Evolutionary conservation across 2,888 invertebrate genomes (phyloP), one percentile per base, ranked within the genome.

Genomic region (Conomelus anceps): DNA sequence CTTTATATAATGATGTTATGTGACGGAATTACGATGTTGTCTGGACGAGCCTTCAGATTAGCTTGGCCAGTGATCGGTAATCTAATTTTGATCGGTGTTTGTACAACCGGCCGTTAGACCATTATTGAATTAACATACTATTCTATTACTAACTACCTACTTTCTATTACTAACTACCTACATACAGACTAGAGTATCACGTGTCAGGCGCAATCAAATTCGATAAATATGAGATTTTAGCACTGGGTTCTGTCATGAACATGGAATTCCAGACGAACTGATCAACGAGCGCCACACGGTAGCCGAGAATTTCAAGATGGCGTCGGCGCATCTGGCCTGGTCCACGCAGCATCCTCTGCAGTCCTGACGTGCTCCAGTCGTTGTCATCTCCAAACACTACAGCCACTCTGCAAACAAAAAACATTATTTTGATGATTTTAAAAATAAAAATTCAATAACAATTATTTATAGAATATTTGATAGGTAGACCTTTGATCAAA

Each of bases 281-380:
- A 91, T 94, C 94, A 11, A 95, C 93, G 89, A 94, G 92, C 87
- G 95, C 92, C 6, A 96, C 95, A 91, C 94, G 94, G 91, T 95
- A 96, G 6, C 95, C 95, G 92, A 96, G 93, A 91, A 96, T 95
- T 93, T 96, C 95, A 89, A 96, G 93, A 92, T 96, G 96, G 88
- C 95, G 93, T 86, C 94, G 93, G 92, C 94, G 94, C 88, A 95
- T 91, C 41, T 94, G 94, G 84, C 94, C 93, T 3, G 93, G 92
- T 0, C 96, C 96, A 91, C 94, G 94, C 86, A 95, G 91, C 9
- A 93, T 93, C 11, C 92, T 91, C 17, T 93, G 93, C 87, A 94
- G 92, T 89, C 93, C 93, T n/a, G 95, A 95, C 91, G 94, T 94
- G 0, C 94, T 93, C 88, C 93, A 93, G 1, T 93, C 92, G 24